A percentile compares a stretch with the other conserved stretches of the same genome.
These are phyloP conservation scores for Parazoanthus darwini DNA, from an alignment of 92 coral and sea anemone genomes.

Conservation along the genomic window DNA sequence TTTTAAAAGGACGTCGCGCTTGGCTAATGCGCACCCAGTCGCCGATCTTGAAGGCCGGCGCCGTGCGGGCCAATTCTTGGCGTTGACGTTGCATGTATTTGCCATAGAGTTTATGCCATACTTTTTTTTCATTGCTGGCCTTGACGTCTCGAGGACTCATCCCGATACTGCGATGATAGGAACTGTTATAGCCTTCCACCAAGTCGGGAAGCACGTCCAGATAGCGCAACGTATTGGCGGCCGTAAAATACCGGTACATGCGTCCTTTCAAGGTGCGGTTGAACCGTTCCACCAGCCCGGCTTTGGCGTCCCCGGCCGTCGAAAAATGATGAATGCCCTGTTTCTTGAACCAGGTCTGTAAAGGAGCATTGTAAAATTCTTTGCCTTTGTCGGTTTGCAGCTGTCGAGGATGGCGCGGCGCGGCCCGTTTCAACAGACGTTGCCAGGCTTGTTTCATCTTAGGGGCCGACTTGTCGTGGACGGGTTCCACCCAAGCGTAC, in stretches of 20 bases:
- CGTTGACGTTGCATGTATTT: too few species aligned
- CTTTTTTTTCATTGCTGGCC: neutral
- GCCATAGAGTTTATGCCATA: too few species aligned
- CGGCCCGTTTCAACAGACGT: neutral
- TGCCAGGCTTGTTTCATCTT: constrained; percentile 20
- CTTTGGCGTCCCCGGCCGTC: constrained; percentile 49
- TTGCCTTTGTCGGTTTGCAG: constrained; percentile 56
- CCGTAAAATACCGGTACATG: too few species aligned
- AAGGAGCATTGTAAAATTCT: constrained; percentile 43
- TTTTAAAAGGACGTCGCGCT: constrained; percentile 27
- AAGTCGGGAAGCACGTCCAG: constrained; percentile 37
- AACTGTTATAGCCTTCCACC: constrained; percentile 38
- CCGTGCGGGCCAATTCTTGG: too few species aligned
- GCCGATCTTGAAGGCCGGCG: constrained; percentile 34
- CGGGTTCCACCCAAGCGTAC: too few species aligned
- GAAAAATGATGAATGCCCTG: constrained; percentile 46
- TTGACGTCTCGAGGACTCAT: constrained; percentile 39
- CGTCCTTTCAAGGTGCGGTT: too few species aligned
- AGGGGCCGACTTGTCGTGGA: constrained; percentile 45
- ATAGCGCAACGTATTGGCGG: constrained; percentile 1
- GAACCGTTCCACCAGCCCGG: too few species aligned
- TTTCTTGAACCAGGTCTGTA: constrained; percentile 3
- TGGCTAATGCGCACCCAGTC: constrained; percentile 49
- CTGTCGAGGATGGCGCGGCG: constrained; percentile 7
- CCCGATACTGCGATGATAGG: constrained; percentile 41